These are phyloP conservation scores for Umimayanthus chanpuru DNA, from an alignment of 92 coral and sea anemone species.

Conservation along the genomic window DNA sequence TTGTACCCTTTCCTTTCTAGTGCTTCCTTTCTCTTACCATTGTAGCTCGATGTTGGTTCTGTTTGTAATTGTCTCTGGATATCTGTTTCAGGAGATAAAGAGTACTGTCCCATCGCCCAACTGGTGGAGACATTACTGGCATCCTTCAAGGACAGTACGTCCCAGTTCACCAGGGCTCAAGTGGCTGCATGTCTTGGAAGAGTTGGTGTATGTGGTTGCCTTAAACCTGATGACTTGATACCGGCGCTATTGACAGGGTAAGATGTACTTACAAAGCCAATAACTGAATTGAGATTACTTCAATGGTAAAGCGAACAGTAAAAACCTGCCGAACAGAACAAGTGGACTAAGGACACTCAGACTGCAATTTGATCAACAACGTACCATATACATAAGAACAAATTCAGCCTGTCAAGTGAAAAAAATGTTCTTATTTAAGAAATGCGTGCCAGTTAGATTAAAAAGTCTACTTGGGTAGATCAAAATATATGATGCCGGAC, in stretches of 20 bases:
- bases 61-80: neutral
- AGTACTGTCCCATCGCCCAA: conserved; percentile 65
- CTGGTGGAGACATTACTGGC: conserved; percentile 66
- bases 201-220: conserved; percentile 79
- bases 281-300: neutral
- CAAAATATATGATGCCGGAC: too few species aligned
- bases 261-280: neutral
- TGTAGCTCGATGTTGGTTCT: neutral
- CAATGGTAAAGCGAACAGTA: neutral
- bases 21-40: neutral
- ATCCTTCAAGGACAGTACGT: conserved; percentile 66
- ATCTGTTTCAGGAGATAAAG: conserved; percentile 39
- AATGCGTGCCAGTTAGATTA: too few species aligned
- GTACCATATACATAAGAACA: too few species aligned
- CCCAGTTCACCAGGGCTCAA: conserved; percentile 59
- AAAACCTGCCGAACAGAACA: too few species aligned
- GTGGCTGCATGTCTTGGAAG: conserved; percentile 65
- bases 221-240: conserved; percentile 67
- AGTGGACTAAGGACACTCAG: too few species aligned
- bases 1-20: neutral
- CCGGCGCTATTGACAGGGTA: conserved; percentile 72
- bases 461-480: too few species aligned
- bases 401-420: too few species aligned
- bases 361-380: too few species aligned
- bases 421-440: too few species aligned